These are phyloP conservation scores for Tetragonisca angustula DNA, from an alignment of 2,888 invertebrate genomes.

Conservation along the genomic window DNA sequence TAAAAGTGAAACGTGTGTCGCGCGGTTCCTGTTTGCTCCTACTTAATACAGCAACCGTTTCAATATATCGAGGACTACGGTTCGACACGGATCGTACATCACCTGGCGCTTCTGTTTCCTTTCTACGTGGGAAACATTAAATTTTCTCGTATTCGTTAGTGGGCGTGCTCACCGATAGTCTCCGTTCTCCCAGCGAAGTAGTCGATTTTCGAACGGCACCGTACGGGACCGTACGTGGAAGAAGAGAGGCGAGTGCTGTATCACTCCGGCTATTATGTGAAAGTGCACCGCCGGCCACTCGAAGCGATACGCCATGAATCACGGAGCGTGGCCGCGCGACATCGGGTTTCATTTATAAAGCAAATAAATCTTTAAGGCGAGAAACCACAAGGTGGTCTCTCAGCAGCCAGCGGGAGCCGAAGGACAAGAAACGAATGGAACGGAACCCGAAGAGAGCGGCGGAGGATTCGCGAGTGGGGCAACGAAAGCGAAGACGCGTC, in stretches of 20 bases:
- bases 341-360: conserved; percentile 76
- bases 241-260: conserved; percentile 23
- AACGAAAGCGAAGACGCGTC: conserved; percentile 50
- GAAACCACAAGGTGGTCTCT: conserved; percentile 64
- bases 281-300: conserved; percentile 59
- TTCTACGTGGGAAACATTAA: conserved; percentile 46
- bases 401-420: conserved; percentile 49
- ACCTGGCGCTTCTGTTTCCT: conserved; percentile 14
- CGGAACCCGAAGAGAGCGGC: background rate
- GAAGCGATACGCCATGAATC: conserved; percentile 72
- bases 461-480: conserved; percentile 47
- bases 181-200: conserved; percentile 46
- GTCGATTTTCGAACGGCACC: conserved; percentile 61
- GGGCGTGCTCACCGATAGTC: conserved; percentile 55
- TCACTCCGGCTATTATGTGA: conserved; percentile 63
- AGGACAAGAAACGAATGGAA: conserved; percentile 26
- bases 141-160: conserved; percentile 63
- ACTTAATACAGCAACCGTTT: background rate
- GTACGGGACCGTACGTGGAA: conserved; percentile 16
- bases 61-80: conserved; percentile 7
- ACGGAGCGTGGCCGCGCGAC: conserved; percentile 59
- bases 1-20: background rate
- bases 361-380: conserved; percentile 75
- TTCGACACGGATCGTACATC: conserved; percentile 28
- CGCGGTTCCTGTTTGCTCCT: background rate